Evolutionary conservation across 2,113 vertebrate genomes (phyloP), one percentile per base, ranked within the genome.

Genomic region (Dipodomys merriami): DNA sequence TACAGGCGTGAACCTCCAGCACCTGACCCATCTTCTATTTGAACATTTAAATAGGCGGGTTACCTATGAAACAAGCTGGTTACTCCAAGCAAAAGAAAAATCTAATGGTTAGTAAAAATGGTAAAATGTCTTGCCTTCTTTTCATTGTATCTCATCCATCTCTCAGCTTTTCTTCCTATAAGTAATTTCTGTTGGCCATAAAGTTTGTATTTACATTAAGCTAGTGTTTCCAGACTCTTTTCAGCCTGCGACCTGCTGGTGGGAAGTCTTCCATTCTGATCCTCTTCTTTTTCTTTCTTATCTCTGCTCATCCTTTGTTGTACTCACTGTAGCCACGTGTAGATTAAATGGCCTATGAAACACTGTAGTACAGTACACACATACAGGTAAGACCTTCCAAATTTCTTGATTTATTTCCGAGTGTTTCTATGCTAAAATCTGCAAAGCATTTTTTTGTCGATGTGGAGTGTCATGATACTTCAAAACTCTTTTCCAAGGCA

Each of bases 121-220:
- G 30, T 60, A 35, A 85, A 72, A 57, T 88, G 25, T 74, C 74
- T 92, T 69, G 7, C 2, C 6, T 91, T 88, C n/a, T 84, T 91
- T 60, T 7, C 23, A 3, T 39, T 76, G 27, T 1, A 25, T 5
- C 25, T 87, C 53, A 22, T 27, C 2, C 69, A 64, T 39, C 29
- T 4, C 23, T 86, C 15, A 39, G 33, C n/a, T 27, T 88, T 84
- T 30, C 16, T 46, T 88, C 33, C 27, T 81, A 35, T 23, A 87
- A 7, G 12, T 85, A 78, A 83, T 39, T 60, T 77, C 13, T 89
- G 23, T 93, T 67, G 95, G 65, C 46, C 44, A 20, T 73, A 57
- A 81, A 60, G 6, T 91, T 29, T 88, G 6, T 39, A 39, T 27
- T 30, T 81, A 46, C 20, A 18, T 82, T 57, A 53, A 53, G 4